Evolutionary conservation across 2,113 vertebrate species (phyloP).

Genomic region (Neogobius melanostomus): DNA sequence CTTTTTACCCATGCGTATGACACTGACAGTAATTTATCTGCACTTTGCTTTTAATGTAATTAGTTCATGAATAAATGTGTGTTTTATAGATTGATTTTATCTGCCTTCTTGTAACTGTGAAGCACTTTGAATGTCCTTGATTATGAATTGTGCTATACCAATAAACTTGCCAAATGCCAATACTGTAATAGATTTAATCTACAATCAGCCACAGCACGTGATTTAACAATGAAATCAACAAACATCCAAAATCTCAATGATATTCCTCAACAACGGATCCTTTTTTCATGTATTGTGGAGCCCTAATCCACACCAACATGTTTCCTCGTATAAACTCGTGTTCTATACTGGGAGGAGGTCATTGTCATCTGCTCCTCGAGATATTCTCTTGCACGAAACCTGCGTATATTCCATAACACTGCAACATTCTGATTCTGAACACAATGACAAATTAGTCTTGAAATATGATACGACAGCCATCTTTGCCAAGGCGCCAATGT

Average conservation of each 20-base stretch:
- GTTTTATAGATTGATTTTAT: no score
- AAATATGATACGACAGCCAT: constrained; percentile 46
- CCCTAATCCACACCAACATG: background rate
- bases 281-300: background rate
- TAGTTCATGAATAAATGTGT: no score
- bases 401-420: background rate
- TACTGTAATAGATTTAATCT: no score
- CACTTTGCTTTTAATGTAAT: no score
- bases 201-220: no score
- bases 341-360: background rate
- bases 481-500: constrained; percentile 27
- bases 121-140: no score
- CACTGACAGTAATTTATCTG: no score
- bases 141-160: no score
- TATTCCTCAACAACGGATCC: background rate
- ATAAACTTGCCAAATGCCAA: no score
- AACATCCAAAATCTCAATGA: background rate
- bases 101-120: no score
- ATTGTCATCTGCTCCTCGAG: background rate
- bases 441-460: constrained; percentile 41
- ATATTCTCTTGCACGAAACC: constrained; percentile 15
- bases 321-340: background rate
- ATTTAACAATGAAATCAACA: no score
- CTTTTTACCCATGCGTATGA: no score
- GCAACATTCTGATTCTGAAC: constrained; percentile 23